Percentiles rank a stretch among this genome's conserved stretches.
phyloP scores from a whole-genome alignment of 2,113 vertebrate species.

The Sebastes fasciatus region DNA sequence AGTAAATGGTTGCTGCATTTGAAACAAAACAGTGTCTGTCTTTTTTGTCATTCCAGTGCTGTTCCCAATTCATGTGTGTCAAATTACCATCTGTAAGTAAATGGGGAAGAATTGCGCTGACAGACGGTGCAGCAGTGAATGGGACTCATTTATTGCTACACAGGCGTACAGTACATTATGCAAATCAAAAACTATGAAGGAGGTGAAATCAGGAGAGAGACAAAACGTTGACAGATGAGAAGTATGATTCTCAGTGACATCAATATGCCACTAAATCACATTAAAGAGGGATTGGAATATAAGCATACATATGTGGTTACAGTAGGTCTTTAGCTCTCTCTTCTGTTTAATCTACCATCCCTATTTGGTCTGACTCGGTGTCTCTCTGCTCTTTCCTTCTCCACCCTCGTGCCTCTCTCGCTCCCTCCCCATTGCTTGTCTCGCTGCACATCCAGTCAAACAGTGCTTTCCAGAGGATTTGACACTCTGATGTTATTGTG shows the following conservation, averaged over 20 bases:
- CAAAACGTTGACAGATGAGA: slow-evolving; percentile 71
- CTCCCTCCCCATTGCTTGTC: slow-evolving; percentile 34
- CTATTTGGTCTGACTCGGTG: slow-evolving; percentile 7
- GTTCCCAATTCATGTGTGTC: slow-evolving; percentile 76
- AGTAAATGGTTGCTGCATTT: slow-evolving; percentile 36
- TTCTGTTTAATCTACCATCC: slow-evolving; percentile 20
- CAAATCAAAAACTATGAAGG: slow-evolving; percentile 71
- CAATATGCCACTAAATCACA: slow-evolving; percentile 71
- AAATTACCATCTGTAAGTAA: slow-evolving; percentile 79
- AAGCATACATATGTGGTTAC: slow-evolving; percentile 52
- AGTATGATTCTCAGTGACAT: slow-evolving; percentile 60
- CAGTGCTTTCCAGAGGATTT: slow-evolving; percentile 57
- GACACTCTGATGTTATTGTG: slow-evolving; percentile 63
- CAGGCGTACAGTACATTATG: slow-evolving; percentile 68
- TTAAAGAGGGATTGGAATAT: slow-evolving; percentile 59
- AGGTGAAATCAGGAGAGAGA: slow-evolving; percentile 71
- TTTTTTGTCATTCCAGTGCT: slow-evolving; percentile 51
- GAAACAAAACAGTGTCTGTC: slow-evolving; percentile 12
- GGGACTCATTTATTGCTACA: slow-evolving; percentile 66
- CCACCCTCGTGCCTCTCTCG: background rate
- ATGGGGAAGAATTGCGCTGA: slow-evolving; percentile 65
- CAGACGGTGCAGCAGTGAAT: slow-evolving; percentile 65
- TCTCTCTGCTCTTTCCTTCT: slow-evolving; percentile 9
- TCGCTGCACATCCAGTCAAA: slow-evolving; percentile 38
- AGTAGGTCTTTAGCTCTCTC: slow-evolving; percentile 38